Evolutionary conservation across 2,113 vertebrate genomes (phyloP).

Genomic region (Syngnathus scovelli): DNA sequence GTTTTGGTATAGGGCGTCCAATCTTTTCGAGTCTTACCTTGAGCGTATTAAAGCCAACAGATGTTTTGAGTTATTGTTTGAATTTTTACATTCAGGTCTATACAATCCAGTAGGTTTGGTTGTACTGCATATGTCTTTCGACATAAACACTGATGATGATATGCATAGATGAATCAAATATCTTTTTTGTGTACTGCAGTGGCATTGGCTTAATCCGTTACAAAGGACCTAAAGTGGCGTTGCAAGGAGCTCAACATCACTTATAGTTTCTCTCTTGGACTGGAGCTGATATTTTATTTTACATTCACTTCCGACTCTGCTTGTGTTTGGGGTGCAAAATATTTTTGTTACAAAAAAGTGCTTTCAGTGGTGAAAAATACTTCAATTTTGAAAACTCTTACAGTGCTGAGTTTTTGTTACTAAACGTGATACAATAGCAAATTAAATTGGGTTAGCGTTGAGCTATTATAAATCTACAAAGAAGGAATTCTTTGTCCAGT

Average conservation of each 20-base stretch:
- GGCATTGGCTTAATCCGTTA: conserved; percentile 42
- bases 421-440: conserved; percentile 15
- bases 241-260: background rate
- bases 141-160: conserved; percentile 9
- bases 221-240: conserved; percentile 20
- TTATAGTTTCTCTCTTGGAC: background rate
- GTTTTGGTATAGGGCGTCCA: background rate
- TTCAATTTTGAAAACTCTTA: conserved; percentile 11
- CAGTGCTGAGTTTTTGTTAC: conserved; percentile 8
- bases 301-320: conserved; percentile 26
- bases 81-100: conserved; percentile 49
- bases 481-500: background rate
- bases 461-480: background rate
- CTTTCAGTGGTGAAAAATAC: conserved; percentile 27
- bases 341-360: conserved; percentile 25
- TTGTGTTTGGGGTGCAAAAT: conserved; percentile 16
- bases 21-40: too few relatives aligned
- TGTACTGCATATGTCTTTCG: conserved; percentile 44
- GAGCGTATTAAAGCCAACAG: background rate
- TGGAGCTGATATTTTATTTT: background rate
- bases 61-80: background rate
- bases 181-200: conserved; percentile 15
- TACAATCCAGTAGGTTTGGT: conserved; percentile 11
- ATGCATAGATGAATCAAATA: conserved; percentile 17
- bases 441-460: conserved; percentile 22